A percentile compares a stretch with the other conserved stretches of the same genome.
Evolutionary conservation across 2,888 invertebrate genomes (phyloP).

Genomic region (Pemphredon lugubris): DNA sequence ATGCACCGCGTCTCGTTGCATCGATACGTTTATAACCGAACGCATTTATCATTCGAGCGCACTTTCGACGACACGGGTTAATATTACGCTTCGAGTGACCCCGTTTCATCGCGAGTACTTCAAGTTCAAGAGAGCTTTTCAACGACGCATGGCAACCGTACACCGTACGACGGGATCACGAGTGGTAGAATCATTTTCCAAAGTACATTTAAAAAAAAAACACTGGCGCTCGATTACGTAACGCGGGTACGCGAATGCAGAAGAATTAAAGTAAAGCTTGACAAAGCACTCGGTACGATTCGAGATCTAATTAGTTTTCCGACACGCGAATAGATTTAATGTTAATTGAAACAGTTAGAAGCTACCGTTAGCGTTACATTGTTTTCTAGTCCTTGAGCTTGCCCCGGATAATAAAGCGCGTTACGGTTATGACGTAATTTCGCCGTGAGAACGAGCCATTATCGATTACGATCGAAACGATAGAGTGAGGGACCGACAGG

Average conservation of each 20-base stretch:
- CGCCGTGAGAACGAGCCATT: too few species aligned
- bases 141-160: neutral
- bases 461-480: too few species aligned
- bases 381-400: constrained; percentile 43
- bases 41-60: constrained; percentile 50
- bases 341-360: constrained; percentile 45
- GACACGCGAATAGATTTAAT: constrained; percentile 17
- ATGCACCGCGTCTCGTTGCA: constrained; percentile 12
- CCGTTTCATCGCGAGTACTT: constrained; percentile 38
- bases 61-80: constrained; percentile 36
- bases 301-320: too few species aligned
- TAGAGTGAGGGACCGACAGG: too few species aligned
- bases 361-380: constrained; percentile 26
- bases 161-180: neutral
- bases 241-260: too few species aligned
- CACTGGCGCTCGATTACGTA: too few species aligned
- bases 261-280: too few species aligned
- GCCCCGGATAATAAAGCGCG: neutral
- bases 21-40: constrained; percentile 22
- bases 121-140: constrained; percentile 6
- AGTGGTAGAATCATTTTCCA: neutral
- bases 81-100: constrained; percentile 39
- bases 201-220: neutral
- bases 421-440: neutral
- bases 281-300: too few species aligned